A percentile compares a stretch with the other conserved stretches of the same genome.
phyloP scores from a whole-genome alignment of 2,113 vertebrate genomes.

The Mola mola region DNA sequence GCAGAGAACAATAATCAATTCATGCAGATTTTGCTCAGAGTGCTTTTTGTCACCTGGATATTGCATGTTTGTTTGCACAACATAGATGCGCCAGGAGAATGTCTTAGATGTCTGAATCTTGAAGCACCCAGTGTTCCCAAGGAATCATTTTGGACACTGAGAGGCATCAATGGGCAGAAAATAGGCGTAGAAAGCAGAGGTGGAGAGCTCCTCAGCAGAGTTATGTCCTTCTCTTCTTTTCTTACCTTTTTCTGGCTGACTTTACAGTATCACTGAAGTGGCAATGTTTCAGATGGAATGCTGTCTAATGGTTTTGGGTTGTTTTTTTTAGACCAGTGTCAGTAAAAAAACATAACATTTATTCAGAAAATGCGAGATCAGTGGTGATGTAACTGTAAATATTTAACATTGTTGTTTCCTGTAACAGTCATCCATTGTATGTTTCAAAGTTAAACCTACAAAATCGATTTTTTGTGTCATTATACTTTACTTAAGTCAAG shows the following conservation, averaged over 20 bases:
- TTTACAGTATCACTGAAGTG: conserved; percentile 35
- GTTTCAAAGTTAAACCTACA: too few relatives aligned
- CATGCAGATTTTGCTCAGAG: conserved; percentile 44
- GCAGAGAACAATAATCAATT: conserved; percentile 34
- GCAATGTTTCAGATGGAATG: conserved; percentile 32
- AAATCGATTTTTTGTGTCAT: too few relatives aligned
- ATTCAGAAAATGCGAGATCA: neutral
- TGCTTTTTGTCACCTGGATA: conserved; percentile 59
- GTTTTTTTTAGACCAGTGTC: neutral
- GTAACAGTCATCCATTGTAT: too few relatives aligned
- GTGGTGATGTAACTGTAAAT: too few relatives aligned
- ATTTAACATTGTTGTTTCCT: too few relatives aligned
- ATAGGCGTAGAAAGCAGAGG: too few relatives aligned
- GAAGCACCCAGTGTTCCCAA: conserved; percentile 31
- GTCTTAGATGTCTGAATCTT: conserved; percentile 42
- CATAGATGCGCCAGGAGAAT: conserved; percentile 27
- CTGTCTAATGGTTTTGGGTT: conserved; percentile 21
- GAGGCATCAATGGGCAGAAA: too few relatives aligned
- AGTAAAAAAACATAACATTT: conserved; percentile 5
- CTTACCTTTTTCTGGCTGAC: conserved; percentile 19
- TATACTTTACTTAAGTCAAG: too few relatives aligned
- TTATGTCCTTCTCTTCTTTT: too few relatives aligned
- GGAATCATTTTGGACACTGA: conserved; percentile 21
- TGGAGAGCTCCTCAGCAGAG: too few relatives aligned
- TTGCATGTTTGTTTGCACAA: conserved; percentile 46